These are phyloP conservation scores for Coturnix japonica DNA, from an alignment of 2,113 vertebrate species.

Conservation along the genomic window DNA sequence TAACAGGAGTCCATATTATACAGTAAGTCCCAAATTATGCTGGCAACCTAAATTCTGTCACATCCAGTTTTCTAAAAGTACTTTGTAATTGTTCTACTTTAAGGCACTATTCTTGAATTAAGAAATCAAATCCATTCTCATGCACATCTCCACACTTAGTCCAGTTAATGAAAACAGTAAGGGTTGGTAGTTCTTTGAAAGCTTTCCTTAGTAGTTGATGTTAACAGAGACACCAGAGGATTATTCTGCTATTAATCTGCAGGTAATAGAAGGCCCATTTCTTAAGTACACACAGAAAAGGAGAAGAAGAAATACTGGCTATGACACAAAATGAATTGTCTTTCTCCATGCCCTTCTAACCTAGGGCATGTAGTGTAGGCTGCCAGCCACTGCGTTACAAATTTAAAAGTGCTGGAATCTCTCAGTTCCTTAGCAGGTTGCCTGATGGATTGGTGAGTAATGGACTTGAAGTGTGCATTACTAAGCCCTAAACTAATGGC, in stretches of 20 bases:
- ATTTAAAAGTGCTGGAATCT: constrained; percentile 93
- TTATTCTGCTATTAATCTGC: constrained; percentile 78
- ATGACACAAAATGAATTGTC: constrained; percentile 82
- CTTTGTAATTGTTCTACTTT: neutral
- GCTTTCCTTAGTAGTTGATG: constrained; percentile 63
- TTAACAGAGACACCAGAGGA: constrained; percentile 70
- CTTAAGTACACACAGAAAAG: constrained; percentile 80
- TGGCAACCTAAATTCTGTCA: neutral
- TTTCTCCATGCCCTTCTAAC: constrained; percentile 88
- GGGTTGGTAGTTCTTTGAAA: constrained; percentile 30
- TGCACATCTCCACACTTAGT: constrained; percentile 2
- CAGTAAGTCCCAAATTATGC: neutral
- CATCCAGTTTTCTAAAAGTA: neutral
- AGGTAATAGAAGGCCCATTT: constrained; percentile 77
- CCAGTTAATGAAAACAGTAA: constrained; percentile 56
- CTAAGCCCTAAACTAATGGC: constrained; percentile 91
- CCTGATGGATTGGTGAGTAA: constrained; percentile 99
- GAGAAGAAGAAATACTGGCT: constrained; percentile 79
- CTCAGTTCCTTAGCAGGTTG: constrained; percentile 86
- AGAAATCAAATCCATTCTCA: neutral
- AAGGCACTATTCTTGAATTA: neutral
- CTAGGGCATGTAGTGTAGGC: constrained; percentile 91
- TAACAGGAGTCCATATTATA: too few relatives aligned
- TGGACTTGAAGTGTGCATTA: constrained; percentile 93
- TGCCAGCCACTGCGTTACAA: constrained; percentile 90